phyloP scores from a whole-genome alignment of 2,888 invertebrate genomes.

The Coelogynopora nodosa region DNA sequence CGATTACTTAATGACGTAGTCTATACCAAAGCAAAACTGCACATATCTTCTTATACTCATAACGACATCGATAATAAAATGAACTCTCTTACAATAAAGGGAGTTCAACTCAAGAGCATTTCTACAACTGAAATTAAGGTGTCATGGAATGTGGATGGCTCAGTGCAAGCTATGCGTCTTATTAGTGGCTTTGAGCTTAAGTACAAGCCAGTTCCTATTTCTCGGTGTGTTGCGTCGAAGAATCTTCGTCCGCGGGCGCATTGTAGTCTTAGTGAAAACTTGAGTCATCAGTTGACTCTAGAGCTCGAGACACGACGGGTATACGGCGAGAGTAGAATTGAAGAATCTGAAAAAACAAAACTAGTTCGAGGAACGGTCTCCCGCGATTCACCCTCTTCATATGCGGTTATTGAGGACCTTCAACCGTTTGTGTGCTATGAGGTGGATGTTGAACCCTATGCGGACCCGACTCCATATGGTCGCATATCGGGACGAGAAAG shows the following conservation, averaged over 20 bases:
- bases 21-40: conserved; percentile 34
- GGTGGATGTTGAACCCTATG: conserved; percentile 38
- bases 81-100: conserved; percentile 8
- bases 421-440: conserved; percentile 44
- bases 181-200: conserved; percentile 34
- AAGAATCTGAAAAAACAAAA: conserved; percentile 31
- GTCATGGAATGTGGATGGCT: conserved; percentile 35
- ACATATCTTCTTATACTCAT: neutral
- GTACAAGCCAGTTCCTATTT: conserved; percentile 34
- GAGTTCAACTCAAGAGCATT: conserved; percentile 35
- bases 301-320: conserved; percentile 22
- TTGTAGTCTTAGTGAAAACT: conserved; percentile 36
- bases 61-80: conserved; percentile 30
- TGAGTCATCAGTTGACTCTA: neutral
- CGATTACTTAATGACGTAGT: conserved; percentile 23
- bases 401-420: conserved; percentile 39
- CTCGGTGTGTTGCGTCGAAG: conserved; percentile 33
- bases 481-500: conserved; percentile 26
- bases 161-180: neutral
- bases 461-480: neutral
- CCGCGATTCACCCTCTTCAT: conserved; percentile 30
- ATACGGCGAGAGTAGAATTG: neutral
- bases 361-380: conserved; percentile 18
- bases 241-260: neutral
- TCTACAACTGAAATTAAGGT: conserved; percentile 38